Percentiles rank a stretch among this genome's conserved stretches.
Evolutionary conservation across 2,888 invertebrate genomes (phyloP).

Genomic region (Heteromyza rotundicornis): DNA sequence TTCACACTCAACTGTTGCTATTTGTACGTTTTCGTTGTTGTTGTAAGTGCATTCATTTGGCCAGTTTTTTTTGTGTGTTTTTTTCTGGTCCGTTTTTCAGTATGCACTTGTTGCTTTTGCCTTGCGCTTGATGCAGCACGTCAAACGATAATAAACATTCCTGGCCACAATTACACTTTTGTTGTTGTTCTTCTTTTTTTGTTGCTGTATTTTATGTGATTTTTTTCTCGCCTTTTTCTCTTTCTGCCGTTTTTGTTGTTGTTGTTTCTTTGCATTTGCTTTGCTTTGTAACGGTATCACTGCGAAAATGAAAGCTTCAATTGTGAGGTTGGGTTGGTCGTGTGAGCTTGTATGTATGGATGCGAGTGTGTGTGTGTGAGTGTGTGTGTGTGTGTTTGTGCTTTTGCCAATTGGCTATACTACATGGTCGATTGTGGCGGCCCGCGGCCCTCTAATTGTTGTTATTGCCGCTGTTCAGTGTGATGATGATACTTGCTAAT

Average conservation of each 20-base stretch:
- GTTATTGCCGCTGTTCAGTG: constrained; percentile 1
- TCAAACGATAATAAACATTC: constrained; percentile 1
- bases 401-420: constrained; percentile 22
- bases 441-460: not conserved
- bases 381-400: constrained; percentile 17
- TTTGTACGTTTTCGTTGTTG: constrained; percentile 17
- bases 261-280: constrained; percentile 22
- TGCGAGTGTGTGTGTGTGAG: not conserved
- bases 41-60: constrained; percentile 19
- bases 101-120: constrained; percentile 46
- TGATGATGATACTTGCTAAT: not conserved
- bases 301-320: constrained; percentile 58
- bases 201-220: constrained; percentile 26
- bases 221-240: not conserved
- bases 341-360: not conserved
- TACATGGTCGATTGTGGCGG: not conserved
- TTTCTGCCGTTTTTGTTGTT: constrained; percentile 21
- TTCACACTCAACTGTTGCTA: constrained; percentile 18
- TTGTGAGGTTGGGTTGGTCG: not conserved
- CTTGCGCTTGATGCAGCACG: not conserved
- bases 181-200: constrained; percentile 13
- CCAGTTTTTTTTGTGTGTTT: constrained; percentile 24
- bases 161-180: not conserved
- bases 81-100: constrained; percentile 24
- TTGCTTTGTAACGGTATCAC: constrained; percentile 51